Evolutionary conservation across 1,140 invertebrate genomes (phyloP).

Genomic region (Lordiphosa mommai): DNA sequence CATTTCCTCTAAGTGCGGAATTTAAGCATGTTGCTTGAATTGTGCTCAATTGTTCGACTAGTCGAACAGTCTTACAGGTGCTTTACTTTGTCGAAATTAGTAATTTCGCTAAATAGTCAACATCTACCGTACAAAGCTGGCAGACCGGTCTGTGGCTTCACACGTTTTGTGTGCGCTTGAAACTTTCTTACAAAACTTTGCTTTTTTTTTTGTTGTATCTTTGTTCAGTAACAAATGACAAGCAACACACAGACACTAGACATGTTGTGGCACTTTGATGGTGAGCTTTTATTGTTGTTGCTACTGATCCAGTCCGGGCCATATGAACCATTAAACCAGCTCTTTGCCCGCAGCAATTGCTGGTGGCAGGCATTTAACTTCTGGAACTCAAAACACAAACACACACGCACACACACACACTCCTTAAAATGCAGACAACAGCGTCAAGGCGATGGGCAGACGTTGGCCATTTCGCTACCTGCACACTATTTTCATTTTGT

Average conservation of each 20-base stretch:
- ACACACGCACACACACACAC: slow-evolving; percentile 8
- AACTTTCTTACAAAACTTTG: slow-evolving; percentile 47
- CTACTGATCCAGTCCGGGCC: background rate
- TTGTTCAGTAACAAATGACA: slow-evolving; percentile 48
- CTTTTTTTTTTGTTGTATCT: slow-evolving; percentile 32
- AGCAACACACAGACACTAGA: slow-evolving; percentile 35
- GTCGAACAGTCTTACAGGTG: too few species aligned
- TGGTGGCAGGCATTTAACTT: slow-evolving; percentile 73
- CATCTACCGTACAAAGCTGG: background rate
- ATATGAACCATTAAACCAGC: slow-evolving; percentile 12
- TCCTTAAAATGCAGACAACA: slow-evolving; percentile 50
- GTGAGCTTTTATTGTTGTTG: slow-evolving; percentile 1
- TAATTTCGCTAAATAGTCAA: too few species aligned
- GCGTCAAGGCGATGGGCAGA: slow-evolving; percentile 34
- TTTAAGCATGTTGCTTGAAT: too few species aligned
- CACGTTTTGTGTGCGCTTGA: slow-evolving; percentile 11
- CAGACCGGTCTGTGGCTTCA: slow-evolving; percentile 11
- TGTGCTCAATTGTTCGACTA: too few species aligned
- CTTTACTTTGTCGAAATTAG: too few species aligned
- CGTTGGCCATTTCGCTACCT: slow-evolving; percentile 42
- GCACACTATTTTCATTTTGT: slow-evolving; percentile 49
- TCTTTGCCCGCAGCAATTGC: slow-evolving; percentile 21
- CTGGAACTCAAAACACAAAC: slow-evolving; percentile 57
- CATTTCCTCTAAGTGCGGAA: too few species aligned
- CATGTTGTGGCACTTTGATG: slow-evolving; percentile 30